A percentile compares a stretch with the other conserved stretches of the same genome.
These are phyloP conservation scores for Notodromas monacha DNA, from an alignment of 2,888 invertebrate genomes.

Conservation along the genomic window DNA sequence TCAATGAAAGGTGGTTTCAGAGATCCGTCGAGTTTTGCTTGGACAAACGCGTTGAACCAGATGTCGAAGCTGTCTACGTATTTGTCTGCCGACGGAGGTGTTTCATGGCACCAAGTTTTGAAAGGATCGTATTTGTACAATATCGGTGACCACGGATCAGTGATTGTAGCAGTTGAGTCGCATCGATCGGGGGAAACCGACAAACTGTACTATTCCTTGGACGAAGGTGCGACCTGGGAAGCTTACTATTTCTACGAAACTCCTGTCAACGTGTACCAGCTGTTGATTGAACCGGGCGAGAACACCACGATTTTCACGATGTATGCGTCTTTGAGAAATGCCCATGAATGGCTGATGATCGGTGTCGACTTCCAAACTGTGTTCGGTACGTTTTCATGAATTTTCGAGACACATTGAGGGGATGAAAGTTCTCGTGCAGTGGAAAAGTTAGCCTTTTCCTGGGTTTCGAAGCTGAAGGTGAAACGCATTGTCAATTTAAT, in stretches of 20 bases:
- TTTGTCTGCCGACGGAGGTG: slow-evolving; percentile 43
- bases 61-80: slow-evolving; percentile 32
- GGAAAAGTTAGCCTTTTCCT: no score
- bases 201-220: slow-evolving; percentile 44
- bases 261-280: slow-evolving; percentile 46
- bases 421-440: no score
- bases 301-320: slow-evolving; percentile 65
- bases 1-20: slow-evolving; percentile 39
- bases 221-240: slow-evolving; percentile 53
- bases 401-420: no score
- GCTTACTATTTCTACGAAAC: slow-evolving; percentile 30
- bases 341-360: slow-evolving; percentile 60
- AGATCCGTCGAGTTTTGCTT: no score
- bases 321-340: slow-evolving; percentile 42
- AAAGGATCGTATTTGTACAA: slow-evolving; percentile 52
- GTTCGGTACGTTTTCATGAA: slow-evolving; percentile 21
- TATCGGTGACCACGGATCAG: slow-evolving; percentile 65
- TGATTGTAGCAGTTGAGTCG: slow-evolving; percentile 50
- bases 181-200: slow-evolving; percentile 36
- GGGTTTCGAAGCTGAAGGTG: no score
- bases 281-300: slow-evolving; percentile 79
- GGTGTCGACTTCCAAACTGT: slow-evolving; percentile 26
- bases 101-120: slow-evolving; percentile 37
- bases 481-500: no score
- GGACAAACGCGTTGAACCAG: no score